Conservation (phyloP, 2,113 vertebrate genomes). For the Brachyhypopomus occidentalis region DNA sequence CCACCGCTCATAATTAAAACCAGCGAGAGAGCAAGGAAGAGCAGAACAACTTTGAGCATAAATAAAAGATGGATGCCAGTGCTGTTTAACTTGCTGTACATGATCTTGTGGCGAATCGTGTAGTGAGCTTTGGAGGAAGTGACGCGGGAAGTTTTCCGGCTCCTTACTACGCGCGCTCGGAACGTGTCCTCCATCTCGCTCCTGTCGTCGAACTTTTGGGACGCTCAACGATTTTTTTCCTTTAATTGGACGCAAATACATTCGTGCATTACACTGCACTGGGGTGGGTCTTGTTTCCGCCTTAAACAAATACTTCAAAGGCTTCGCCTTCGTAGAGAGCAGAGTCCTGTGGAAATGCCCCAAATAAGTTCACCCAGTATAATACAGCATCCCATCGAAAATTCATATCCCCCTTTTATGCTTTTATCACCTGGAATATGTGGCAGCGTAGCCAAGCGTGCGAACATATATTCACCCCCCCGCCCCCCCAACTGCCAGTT, state of each 20-base stretch:
- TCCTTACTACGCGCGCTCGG: conserved; percentile 15
- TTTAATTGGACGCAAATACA: conserved; percentile 20
- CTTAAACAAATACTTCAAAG: conserved; percentile 55
- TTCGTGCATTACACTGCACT: conserved; percentile 36
- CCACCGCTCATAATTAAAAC: conserved; percentile 71
- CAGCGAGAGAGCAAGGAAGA: conserved; percentile 28
- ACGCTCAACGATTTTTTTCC: conserved; percentile 60
- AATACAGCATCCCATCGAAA: conserved; percentile 69
- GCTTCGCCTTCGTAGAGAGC: conserved; percentile 43
- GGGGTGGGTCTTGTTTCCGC: conserved; percentile 56
- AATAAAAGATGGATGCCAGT: conserved; percentile 69
- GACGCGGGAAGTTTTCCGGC: conserved; percentile 39
- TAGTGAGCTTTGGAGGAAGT: conserved; percentile 9
- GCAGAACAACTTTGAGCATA: conserved; percentile 66
- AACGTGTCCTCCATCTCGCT: conserved; percentile 42
- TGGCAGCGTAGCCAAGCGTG: conserved; percentile 66
- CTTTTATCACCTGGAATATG: conserved; percentile 79
- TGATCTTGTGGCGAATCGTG: conserved; percentile 13
- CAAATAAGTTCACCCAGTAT: conserved; percentile 71
- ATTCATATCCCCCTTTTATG: conserved; percentile 78
- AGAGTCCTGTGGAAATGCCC: conserved; percentile 59
- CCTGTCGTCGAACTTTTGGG: conserved; percentile 55
- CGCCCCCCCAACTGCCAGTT: conserved; percentile 61
- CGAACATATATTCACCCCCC: conserved; percentile 2
- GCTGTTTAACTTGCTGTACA: conserved; percentile 49